Percentiles rank a stretch among this genome's conserved stretches.
Evolutionary conservation across 1,140 invertebrate species (phyloP).

Genomic region (Aphaenogaster ashmeadi): DNA sequence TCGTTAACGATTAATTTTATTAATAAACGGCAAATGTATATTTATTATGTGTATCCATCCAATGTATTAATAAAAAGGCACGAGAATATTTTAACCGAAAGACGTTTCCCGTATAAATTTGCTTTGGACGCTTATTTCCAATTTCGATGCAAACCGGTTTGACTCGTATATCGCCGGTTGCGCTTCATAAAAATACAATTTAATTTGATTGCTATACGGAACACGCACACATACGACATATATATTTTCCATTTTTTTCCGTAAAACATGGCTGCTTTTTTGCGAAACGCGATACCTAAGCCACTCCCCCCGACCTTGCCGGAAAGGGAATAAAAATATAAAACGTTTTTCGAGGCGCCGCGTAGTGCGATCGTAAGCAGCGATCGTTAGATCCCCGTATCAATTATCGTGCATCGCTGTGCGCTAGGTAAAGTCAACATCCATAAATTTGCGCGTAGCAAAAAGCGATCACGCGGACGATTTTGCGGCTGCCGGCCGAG

Average conservation of each 20-base stretch:
- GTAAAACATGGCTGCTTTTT: constrained; percentile 2
- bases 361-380: neutral
- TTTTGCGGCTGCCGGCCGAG: constrained; percentile 39
- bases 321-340: neutral
- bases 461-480: constrained; percentile 52
- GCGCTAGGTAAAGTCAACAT: constrained; percentile 45
- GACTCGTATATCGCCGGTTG: neutral
- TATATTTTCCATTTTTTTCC: neutral
- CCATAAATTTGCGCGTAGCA: constrained; percentile 50
- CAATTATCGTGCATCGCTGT: constrained; percentile 29
- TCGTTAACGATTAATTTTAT: neutral
- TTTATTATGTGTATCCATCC: constrained; percentile 4
- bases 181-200: constrained; percentile 42
- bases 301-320: neutral
- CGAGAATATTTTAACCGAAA: constrained; percentile 17
- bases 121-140: constrained; percentile 32
- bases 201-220: constrained; percentile 33
- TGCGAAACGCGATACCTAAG: constrained; percentile 9
- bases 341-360: neutral
- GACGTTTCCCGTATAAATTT: constrained; percentile 1
- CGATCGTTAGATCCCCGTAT: constrained; percentile 45
- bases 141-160: constrained; percentile 48
- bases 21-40: neutral
- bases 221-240: neutral
- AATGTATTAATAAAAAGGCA: constrained; percentile 31